Conservation (phyloP, 1,140 invertebrate genomes). For the Octopus bimaculoides region DNA sequence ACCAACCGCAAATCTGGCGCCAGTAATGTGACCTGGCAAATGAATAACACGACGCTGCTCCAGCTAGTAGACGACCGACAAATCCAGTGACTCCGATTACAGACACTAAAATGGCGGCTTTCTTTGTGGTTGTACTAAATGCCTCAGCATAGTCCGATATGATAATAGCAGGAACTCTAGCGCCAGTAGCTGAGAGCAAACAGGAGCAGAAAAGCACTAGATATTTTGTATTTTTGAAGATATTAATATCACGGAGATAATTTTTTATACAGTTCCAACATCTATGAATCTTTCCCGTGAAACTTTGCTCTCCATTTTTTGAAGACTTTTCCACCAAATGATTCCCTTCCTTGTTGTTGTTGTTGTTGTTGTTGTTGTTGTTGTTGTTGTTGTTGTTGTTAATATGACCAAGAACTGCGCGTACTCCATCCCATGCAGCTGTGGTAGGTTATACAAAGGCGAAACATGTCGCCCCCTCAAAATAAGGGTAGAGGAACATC, state of each 20-base stretch:
- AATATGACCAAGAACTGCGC: too few relatives aligned
- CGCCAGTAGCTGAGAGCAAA: slow-evolving; percentile 1
- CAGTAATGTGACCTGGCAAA: too few relatives aligned
- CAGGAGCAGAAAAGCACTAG: neutral
- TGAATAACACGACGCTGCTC: neutral
- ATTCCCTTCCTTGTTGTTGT: neutral
- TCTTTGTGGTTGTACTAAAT: neutral
- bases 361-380: too few relatives aligned
- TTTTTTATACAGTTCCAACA: neutral
- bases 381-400: too few relatives aligned
- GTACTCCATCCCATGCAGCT: too few relatives aligned
- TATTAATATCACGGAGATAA: neutral
- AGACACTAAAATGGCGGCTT: neutral
- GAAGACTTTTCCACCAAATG: neutral
- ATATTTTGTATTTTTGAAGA: slow-evolving; percentile 2
- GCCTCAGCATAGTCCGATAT: neutral
- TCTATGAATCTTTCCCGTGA: neutral
- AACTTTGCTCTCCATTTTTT: neutral
- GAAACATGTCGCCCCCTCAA: too few relatives aligned
- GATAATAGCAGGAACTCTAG: slow-evolving; percentile 2
- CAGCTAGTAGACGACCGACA: neutral
- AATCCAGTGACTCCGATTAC: slow-evolving; percentile 1
- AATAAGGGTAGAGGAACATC: too few relatives aligned
- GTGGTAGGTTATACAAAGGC: too few relatives aligned
- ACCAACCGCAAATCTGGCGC: too few relatives aligned